Conservation (phyloP, 2,888 invertebrate genomes). For the Coenonympha glycerion region DNA sequence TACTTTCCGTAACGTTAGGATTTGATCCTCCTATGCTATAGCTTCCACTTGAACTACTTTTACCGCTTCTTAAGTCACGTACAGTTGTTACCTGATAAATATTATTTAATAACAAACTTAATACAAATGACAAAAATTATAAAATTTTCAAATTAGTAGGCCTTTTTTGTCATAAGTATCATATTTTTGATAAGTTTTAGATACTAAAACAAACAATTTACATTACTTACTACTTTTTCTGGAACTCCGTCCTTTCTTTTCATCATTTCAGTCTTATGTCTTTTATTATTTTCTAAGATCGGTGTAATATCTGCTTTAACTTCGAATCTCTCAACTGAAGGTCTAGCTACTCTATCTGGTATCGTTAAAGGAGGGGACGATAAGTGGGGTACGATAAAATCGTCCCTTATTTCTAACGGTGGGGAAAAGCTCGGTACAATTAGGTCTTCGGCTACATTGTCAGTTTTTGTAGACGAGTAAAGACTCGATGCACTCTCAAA, state of each 20-base stretch:
- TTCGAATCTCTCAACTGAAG: slow-evolving; percentile 59
- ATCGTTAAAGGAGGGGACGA: slow-evolving; percentile 67
- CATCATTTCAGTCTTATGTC: slow-evolving; percentile 67
- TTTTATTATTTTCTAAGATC: slow-evolving; percentile 51
- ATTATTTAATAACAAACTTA: too few relatives aligned
- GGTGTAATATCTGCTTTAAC: slow-evolving; percentile 61
- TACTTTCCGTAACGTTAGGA: slow-evolving; percentile 59
- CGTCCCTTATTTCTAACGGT: slow-evolving; percentile 70
- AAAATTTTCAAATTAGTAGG: not conserved
- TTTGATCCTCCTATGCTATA: slow-evolving; percentile 70
- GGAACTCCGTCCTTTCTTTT: slow-evolving; percentile 54
- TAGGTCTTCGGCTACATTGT: slow-evolving; percentile 80
- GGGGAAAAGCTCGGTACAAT: slow-evolving; percentile 78
- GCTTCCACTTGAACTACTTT: slow-evolving; percentile 72
- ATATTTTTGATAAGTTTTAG: too few relatives aligned
- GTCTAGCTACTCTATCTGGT: slow-evolving; percentile 54
- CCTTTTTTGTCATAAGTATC: too few relatives aligned
- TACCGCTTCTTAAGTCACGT: slow-evolving; percentile 61
- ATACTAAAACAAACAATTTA: not conserved
- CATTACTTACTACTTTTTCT: slow-evolving; percentile 44
- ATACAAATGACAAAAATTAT: not conserved
- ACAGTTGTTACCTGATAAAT: slow-evolving; percentile 31
- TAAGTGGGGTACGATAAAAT: slow-evolving; percentile 65
- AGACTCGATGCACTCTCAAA: slow-evolving; percentile 90
- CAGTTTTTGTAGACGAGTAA: slow-evolving; percentile 84